These are phyloP conservation scores for Eristalis pertinax DNA, from an alignment of 2,888 invertebrate species.

Conservation along the genomic window DNA sequence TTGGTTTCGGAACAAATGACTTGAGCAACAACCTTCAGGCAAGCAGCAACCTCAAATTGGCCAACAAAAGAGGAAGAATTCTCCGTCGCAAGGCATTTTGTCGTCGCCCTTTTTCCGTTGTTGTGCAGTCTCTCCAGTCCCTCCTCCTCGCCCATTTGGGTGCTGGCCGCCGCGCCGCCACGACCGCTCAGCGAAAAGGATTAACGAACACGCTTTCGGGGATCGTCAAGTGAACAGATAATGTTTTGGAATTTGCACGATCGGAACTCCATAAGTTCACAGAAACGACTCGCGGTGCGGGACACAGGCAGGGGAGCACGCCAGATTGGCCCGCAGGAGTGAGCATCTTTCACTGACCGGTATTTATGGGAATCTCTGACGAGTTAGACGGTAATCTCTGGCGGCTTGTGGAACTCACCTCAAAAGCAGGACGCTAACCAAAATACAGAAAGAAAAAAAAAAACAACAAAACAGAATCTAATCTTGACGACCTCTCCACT, in stretches of 20 bases:
- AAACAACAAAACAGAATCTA: slow-evolving; percentile 32
- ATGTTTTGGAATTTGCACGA: slow-evolving; percentile 70
- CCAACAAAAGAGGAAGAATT: slow-evolving; percentile 67
- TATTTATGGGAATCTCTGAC: slow-evolving; percentile 60
- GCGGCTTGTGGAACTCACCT: slow-evolving; percentile 50
- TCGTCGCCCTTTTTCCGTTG: not conserved
- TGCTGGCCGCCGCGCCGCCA: slow-evolving; percentile 6
- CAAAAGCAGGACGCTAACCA: slow-evolving; percentile 6
- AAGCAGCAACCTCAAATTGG: slow-evolving; percentile 30
- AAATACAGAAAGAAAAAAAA: slow-evolving; percentile 1
- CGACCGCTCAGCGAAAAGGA: slow-evolving; percentile 31
- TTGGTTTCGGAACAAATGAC: slow-evolving; percentile 67
- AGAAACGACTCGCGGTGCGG: not conserved
- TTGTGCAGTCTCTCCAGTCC: not conserved
- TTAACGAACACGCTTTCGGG: slow-evolving; percentile 69
- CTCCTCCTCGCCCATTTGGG: slow-evolving; percentile 10
- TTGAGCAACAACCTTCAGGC: slow-evolving; percentile 69
- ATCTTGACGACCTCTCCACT: slow-evolving; percentile 67
- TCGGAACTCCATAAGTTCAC: slow-evolving; percentile 31
- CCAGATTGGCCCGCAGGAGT: slow-evolving; percentile 32
- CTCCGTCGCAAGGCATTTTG: slow-evolving; percentile 23
- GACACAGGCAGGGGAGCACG: not conserved
- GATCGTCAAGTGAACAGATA: slow-evolving; percentile 57
- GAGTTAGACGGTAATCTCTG: slow-evolving; percentile 38
- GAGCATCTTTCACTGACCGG: slow-evolving; percentile 25